Evolutionary conservation across 2,888 invertebrate genomes (phyloP).

Genomic region (Lithophane leautieri): DNA sequence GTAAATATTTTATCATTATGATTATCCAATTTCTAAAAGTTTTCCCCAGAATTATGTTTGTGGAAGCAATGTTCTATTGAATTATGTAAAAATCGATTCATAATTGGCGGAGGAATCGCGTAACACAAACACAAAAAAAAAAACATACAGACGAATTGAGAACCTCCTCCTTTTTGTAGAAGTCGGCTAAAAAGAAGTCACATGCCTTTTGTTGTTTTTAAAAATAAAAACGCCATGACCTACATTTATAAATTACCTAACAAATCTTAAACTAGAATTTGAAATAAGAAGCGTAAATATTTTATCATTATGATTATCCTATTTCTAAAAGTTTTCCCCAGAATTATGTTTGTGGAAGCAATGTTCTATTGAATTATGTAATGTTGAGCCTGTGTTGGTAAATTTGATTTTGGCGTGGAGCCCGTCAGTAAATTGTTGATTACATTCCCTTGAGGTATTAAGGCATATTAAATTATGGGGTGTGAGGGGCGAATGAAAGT

Average conservation of each 20-base stretch:
- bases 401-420: slow-evolving; percentile 46
- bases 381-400: slow-evolving; percentile 29
- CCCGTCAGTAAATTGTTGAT: slow-evolving; percentile 52
- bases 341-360: slow-evolving; percentile 44
- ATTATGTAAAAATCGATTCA: no score
- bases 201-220: no score
- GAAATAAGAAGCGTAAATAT: slow-evolving; percentile 38
- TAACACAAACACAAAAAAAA: no score
- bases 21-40: slow-evolving; percentile 47
- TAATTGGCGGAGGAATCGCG: no score
- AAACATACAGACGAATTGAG: no score
- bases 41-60: slow-evolving; percentile 47
- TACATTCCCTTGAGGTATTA: slow-evolving; percentile 46
- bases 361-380: slow-evolving; percentile 59
- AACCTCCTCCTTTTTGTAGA: no score
- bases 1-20: slow-evolving; percentile 50
- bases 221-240: no score
- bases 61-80: slow-evolving; percentile 53
- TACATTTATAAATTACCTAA: not conserved
- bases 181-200: no score
- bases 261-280: not conserved
- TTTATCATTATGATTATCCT: slow-evolving; percentile 50
- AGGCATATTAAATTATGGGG: slow-evolving; percentile 40
- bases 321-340: slow-evolving; percentile 37
- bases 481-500: slow-evolving; percentile 11